Evolutionary conservation across 2,113 vertebrate species (phyloP), one percentile per base, ranked within the genome.

Genomic region (Chiloscyllium plagiosum): DNA sequence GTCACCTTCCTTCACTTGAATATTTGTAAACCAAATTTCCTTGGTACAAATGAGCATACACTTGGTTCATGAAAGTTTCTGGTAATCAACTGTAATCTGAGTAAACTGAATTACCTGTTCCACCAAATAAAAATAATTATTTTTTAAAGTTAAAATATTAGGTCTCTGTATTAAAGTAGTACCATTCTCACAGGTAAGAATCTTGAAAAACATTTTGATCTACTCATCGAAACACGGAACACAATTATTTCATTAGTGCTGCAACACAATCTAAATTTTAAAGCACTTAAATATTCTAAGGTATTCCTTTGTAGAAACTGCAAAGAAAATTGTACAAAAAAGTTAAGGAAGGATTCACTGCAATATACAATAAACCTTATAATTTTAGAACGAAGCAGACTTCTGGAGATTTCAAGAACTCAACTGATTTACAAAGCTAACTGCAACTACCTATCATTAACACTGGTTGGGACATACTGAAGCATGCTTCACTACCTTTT

Each of bases 81-180:
- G 72, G 94, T 66, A 95, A 76, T 72, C 24, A 26, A 72, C 33
- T 95, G 15, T 17, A 95, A 52, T 24, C 52, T 47, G 12, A 52
- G 26, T 29, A 26, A 95, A 72, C 24, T 76, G 68, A 95, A 72
- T 52, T 29, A 72, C 26, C 24, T 95, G 12, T 95, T 50, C 37
- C 94, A 72, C 69, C 94, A 95, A 72, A 42, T 47, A 13, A 47
- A 76, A 95, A 17, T 95, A 50, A 47, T 72, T 95, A 70, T 70
- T 95, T 95, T 72, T 50, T 47, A 47, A 50, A 95, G 56, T 50
- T 29, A 50, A 72, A 95, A 50, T 42, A 47, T 61, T 42, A 12
- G 42, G 24, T 4, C 47, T 50, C 13, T 19, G 1, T 22, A 20
- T 95, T 52, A 95, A 95, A 70, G 4, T 72, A 8, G 19, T 70